Percentiles rank a stretch among this genome's conserved stretches.
phyloP scores from a whole-genome alignment of 2,797 vertebrate genomes.

The Austrolebias charrua region DNA sequence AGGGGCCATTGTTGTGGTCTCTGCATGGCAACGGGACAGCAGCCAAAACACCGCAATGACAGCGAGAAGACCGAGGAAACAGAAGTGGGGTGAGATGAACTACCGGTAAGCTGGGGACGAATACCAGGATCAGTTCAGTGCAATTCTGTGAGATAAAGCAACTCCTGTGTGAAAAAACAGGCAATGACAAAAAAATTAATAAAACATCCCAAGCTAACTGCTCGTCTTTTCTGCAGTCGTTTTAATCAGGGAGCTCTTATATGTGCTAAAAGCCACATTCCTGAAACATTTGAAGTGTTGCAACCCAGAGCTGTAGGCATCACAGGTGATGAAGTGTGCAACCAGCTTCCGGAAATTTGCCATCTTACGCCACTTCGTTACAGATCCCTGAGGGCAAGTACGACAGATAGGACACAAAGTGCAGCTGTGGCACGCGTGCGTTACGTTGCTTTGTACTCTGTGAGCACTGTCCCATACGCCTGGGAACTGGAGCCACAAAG shows the following conservation, averaged over 20 bases:
- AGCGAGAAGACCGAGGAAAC: constrained; percentile 35
- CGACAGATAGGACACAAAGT: constrained; percentile 15
- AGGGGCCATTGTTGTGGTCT: constrained; percentile 72
- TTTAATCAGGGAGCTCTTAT: not conserved
- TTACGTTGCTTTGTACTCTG: constrained; percentile 25
- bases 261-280: not conserved
- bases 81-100: constrained; percentile 30
- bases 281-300: constrained; percentile 3
- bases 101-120: constrained; percentile 20
- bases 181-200: not conserved
- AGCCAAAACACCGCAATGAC: constrained; percentile 70
- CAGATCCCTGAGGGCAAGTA: constrained; percentile 15
- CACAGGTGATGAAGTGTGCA: constrained; percentile 7
- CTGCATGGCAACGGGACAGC: constrained; percentile 67
- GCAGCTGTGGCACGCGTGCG: constrained; percentile 6
- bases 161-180: constrained; percentile 1
- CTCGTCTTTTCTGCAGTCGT: not conserved
- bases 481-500: constrained; percentile 40
- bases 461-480: constrained; percentile 35
- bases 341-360: constrained; percentile 3
- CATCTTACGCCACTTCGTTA: constrained; percentile 11
- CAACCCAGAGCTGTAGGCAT: constrained; percentile 9
- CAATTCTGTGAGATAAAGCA: constrained; percentile 11
- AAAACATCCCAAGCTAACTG: not conserved
- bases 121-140: constrained; percentile 19